These are phyloP conservation scores for Mormyrops boulengeri DNA, from an alignment of 2,797 vertebrate species.

Conservation along the genomic window DNA sequence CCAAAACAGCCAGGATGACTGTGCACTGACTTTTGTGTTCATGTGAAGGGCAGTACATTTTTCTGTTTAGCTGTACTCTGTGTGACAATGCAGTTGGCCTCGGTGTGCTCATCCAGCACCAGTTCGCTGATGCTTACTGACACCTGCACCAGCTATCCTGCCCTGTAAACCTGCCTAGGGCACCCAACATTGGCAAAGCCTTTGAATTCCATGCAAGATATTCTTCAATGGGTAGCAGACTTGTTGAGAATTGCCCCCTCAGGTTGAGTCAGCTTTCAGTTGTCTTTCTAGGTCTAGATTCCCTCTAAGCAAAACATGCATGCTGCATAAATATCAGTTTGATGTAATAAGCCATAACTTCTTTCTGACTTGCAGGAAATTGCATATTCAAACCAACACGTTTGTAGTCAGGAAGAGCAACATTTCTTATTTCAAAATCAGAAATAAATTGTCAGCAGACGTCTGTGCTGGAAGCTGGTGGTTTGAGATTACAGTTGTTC, in stretches of 20 bases:
- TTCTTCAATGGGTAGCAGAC: not conserved
- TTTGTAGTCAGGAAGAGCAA: conserved; percentile 6
- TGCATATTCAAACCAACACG: not conserved
- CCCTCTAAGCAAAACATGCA: not conserved
- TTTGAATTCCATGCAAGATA: not conserved
- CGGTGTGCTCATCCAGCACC: not conserved
- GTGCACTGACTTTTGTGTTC: not conserved
- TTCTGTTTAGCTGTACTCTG: not conserved
- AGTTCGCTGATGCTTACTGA: not conserved
- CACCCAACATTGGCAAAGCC: not conserved
- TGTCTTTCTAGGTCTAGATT: not conserved
- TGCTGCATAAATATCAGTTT: not conserved
- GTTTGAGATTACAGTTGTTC: conserved; percentile 13
- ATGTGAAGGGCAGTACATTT: not conserved
- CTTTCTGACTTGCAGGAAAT: conserved; percentile 5
- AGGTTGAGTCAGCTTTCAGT: not conserved
- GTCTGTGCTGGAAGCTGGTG: not conserved
- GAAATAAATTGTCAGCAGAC: conserved; percentile 14
- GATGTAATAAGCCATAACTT: not conserved
- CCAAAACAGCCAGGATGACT: not conserved
- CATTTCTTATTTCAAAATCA: conserved; percentile 4
- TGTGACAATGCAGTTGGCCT: not conserved
- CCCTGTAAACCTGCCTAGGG: not conserved
- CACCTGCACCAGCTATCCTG: not conserved
- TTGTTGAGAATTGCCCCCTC: not conserved